A percentile compares a stretch with the other conserved stretches of the same genome.
These are phyloP conservation scores for Argyrosomus japonicus DNA, from an alignment of 2,113 vertebrate genomes.

Conservation along the genomic window DNA sequence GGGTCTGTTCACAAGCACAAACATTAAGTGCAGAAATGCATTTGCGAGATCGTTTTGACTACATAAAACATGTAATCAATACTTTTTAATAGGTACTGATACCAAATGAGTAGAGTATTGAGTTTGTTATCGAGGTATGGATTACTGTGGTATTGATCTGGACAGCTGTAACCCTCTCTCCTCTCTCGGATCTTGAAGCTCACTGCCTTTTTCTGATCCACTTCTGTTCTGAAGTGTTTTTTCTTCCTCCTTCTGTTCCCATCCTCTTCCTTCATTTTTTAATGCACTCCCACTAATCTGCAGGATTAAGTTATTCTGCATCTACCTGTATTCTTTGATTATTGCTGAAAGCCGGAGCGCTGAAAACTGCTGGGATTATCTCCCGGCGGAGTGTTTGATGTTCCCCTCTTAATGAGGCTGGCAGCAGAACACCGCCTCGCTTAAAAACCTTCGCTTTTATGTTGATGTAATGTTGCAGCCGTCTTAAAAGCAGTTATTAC, in stretches of 20 bases:
- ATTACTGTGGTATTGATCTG: constrained; percentile 51
- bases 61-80: constrained; percentile 54
- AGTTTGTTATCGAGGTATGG: constrained; percentile 39
- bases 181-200: neutral
- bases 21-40: constrained; percentile 17
- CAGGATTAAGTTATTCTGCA: constrained; percentile 67
- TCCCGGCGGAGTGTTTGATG: constrained; percentile 68
- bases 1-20: neutral
- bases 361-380: constrained; percentile 66
- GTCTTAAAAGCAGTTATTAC: constrained; percentile 64
- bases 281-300: constrained; percentile 71
- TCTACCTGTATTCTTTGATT: constrained; percentile 78
- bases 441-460: constrained; percentile 58
- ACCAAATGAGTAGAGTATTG: constrained; percentile 39
- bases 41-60: constrained; percentile 28
- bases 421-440: constrained; percentile 53
- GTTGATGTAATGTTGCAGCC: constrained; percentile 41
- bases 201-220: constrained; percentile 9
- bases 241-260: constrained; percentile 25
- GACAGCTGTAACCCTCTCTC: constrained; percentile 7
- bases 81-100: constrained; percentile 42
- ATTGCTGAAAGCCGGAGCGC: constrained; percentile 58
- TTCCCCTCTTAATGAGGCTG: constrained; percentile 69
- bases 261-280: constrained; percentile 47
- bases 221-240: constrained; percentile 30